phyloP scores from a whole-genome alignment of 2,797 vertebrate genomes.

The Aselliscus stoliczkanus region DNA sequence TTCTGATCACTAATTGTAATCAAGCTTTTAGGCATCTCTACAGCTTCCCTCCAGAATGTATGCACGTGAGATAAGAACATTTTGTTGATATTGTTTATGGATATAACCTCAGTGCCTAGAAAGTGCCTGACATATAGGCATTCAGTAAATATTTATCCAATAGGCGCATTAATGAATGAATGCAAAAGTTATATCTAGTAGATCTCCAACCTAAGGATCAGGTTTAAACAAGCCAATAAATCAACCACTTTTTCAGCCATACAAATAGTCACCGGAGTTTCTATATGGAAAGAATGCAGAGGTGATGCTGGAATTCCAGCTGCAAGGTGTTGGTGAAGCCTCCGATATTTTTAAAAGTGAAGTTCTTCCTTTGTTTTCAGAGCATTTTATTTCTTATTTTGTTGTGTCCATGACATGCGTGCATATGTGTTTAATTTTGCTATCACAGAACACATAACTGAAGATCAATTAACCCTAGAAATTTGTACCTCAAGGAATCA shows the following conservation, averaged over 20 bases:
- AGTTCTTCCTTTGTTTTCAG: neutral
- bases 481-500: neutral
- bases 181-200: neutral
- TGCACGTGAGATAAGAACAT: neutral
- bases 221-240: neutral
- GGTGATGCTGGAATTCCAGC: neutral
- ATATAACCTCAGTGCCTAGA: neutral
- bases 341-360: neutral
- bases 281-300: neutral
- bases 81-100: neutral
- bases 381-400: neutral
- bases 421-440: neutral
- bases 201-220: neutral
- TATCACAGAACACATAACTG: neutral
- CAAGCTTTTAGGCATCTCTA: neutral
- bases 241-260: neutral
- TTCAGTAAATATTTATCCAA: neutral
- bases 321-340: neutral
- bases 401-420: neutral
- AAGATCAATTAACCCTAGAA: neutral
- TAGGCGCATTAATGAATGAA: neutral
- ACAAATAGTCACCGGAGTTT: neutral
- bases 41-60: neutral
- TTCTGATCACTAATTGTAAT: neutral
- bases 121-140: neutral